phyloP scores from a whole-genome alignment of 1,140 invertebrate genomes.

The Drosophila cardini region DNA sequence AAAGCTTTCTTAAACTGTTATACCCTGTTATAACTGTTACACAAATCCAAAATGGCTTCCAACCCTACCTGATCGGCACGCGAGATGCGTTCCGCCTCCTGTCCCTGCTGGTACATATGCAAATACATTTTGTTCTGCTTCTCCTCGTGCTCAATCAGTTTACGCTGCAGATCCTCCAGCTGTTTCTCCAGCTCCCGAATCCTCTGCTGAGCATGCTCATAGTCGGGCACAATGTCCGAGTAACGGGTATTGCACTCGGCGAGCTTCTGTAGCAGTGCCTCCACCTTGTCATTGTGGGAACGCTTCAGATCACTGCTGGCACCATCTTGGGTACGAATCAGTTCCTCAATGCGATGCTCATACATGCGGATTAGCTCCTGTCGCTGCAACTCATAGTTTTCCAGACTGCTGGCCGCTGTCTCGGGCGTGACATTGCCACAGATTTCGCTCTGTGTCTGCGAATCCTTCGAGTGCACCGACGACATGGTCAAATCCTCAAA shows the following conservation, averaged over 20 bases:
- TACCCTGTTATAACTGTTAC: too few species aligned
- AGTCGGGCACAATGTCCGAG: conserved; percentile 89
- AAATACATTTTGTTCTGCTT: conserved; percentile 91
- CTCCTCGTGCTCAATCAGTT: conserved; percentile 89
- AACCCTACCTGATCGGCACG: conserved; percentile 86
- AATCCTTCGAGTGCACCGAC: conserved; percentile 90
- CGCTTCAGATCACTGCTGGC: conserved; percentile 90
- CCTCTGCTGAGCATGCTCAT: conserved; percentile 88
- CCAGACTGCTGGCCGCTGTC: conserved; percentile 41
- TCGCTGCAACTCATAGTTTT: conserved; percentile 87
- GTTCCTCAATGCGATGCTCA: conserved; percentile 90
- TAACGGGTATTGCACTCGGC: conserved; percentile 91
- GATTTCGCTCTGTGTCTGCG: conserved; percentile 86
- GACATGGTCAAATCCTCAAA: conserved; percentile 92
- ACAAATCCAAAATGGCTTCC: not conserved
- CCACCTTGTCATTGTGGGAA: conserved; percentile 91
- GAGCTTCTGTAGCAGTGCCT: conserved; percentile 91
- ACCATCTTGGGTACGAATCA: conserved; percentile 89
- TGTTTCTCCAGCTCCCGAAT: conserved; percentile 89
- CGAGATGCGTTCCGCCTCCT: conserved; percentile 90
- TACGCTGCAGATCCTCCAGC: conserved; percentile 88
- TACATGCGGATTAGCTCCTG: conserved; percentile 89
- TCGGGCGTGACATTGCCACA: conserved; percentile 85
- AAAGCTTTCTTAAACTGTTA: too few species aligned
- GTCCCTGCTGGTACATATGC: conserved; percentile 93